Base-by-base conservation (phyloP, 2,888 invertebrate species). In the Coelogynopora nodosa region DNA sequence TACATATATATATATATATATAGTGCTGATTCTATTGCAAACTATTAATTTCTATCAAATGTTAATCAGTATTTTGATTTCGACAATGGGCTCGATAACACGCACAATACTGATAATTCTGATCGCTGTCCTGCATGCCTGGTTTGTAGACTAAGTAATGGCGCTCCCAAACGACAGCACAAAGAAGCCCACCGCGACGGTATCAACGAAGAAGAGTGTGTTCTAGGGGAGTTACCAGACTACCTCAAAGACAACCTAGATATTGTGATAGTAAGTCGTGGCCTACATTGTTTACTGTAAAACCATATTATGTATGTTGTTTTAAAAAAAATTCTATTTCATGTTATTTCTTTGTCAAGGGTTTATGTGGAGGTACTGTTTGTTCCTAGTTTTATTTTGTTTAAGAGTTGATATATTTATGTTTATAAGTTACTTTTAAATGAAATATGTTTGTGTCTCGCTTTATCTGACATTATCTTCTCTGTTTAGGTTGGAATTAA, bases 401-500 rank as follows among this genome's bases (percentile, higher is more conserved):
- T 49, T 49, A 49, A 49, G 5, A 13, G 49, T 49, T n/a, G n/a
- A n/a, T n/a, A n/a, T n/a, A n/a, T n/a, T n/a, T 49, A 49, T 49
- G 18, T 49, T 49, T 49, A 13, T 49, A 5, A 49, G 49, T 49
- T 18, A 18, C 18, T 49, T 18, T 49, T 5, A 13, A 13, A 49
- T 49, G 5, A 49, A 13, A 49, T 49, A 18, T 49, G 18, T 49
- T 13, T 49, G 49, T 18, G 18, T n/a, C n/a, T n/a, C n/a, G n/a
- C n/a, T n/a, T n/a, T n/a, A n/a, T n/a, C n/a, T n/a, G n/a, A n/a
- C n/a, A n/a, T n/a, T n/a, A n/a, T n/a, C n/a, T n/a, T 49, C 18
- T 49, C 5, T 49, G 92, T 93, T 87, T 93, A 98, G 97, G 96
- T 98, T 93, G 98, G 98, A 89, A 97, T 98, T 90, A 98, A 98